Evolutionary conservation across 1,140 invertebrate species (phyloP).

Genomic region (Drosophila murphyi): DNA sequence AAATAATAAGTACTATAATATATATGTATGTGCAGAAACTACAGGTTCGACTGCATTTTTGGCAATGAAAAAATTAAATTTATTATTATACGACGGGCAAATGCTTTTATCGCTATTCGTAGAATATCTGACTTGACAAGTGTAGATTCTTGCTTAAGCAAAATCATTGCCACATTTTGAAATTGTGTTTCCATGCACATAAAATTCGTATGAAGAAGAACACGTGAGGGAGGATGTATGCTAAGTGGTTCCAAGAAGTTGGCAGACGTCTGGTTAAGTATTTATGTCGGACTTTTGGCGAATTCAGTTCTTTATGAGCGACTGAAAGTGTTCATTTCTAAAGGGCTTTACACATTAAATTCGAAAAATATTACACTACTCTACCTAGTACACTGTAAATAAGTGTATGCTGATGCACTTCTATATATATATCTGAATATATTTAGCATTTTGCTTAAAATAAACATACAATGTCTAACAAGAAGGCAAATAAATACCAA

Average conservation of each 20-base stretch:
- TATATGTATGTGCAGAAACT: slow-evolving; percentile 10
- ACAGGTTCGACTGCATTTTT: slow-evolving; percentile 26
- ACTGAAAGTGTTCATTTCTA: background rate
- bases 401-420: background rate
- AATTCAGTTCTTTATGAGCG: background rate
- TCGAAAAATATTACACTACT: background rate
- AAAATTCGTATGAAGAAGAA: background rate
- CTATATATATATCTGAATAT: slow-evolving; percentile 7
- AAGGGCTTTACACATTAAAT: background rate
- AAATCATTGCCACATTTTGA: slow-evolving; percentile 22
- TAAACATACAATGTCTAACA: slow-evolving; percentile 3
- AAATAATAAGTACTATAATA: slow-evolving; percentile 14
- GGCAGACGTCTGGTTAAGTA: background rate
- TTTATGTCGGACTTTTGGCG: background rate
- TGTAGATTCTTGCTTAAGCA: slow-evolving; percentile 53
- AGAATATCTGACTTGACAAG: slow-evolving; percentile 46
- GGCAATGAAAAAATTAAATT: slow-evolving; percentile 57
- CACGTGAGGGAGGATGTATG: background rate
- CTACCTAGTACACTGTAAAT: background rate
- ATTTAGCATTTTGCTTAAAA: background rate
- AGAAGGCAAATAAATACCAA: slow-evolving; percentile 12
- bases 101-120: slow-evolving; percentile 56
- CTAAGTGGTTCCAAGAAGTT: slow-evolving; percentile 33
- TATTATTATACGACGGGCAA: slow-evolving; percentile 46
- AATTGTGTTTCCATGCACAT: slow-evolving; percentile 10